Evolutionary conservation across 2,113 vertebrate genomes (phyloP).

Genomic region (Amazona vittata): DNA sequence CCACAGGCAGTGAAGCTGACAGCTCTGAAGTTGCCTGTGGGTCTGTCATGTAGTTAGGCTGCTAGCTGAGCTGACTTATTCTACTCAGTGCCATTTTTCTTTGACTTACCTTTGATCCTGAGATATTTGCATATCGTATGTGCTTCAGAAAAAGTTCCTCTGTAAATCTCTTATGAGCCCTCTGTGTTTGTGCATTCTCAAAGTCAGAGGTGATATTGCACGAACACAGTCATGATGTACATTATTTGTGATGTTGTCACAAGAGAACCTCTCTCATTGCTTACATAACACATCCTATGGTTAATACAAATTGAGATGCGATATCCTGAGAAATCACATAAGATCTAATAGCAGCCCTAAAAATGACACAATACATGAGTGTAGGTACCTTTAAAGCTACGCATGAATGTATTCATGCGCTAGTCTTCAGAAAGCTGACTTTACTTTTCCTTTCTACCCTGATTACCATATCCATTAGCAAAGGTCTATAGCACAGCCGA

Average conservation of each 20-base stretch:
- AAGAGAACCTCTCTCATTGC: not conserved
- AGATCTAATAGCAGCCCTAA: not conserved
- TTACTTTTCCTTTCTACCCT: not conserved
- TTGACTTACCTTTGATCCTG: conserved; percentile 66
- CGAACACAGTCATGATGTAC: not conserved
- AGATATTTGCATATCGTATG: conserved; percentile 54
- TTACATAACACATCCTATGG: not conserved
- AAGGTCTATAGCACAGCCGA: not conserved
- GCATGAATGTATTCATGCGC: not conserved
- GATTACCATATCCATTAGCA: not conserved
- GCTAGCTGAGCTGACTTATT: conserved; percentile 37
- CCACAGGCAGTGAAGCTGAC: conserved; percentile 37
- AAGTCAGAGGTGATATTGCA: not conserved
- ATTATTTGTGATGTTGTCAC: not conserved
- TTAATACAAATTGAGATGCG: not conserved
- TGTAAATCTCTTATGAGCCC: not conserved
- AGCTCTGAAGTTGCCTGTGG: conserved; percentile 36
- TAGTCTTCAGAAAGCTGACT: not conserved
- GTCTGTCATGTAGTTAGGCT: conserved; percentile 23
- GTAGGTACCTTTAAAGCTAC: not conserved
- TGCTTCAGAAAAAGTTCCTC: not conserved
- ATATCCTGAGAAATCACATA: not conserved
- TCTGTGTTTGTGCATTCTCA: not conserved
- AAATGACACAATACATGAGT: not conserved
- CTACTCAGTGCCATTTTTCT: conserved; percentile 52